Percentiles rank a stretch among this genome's conserved stretches.
Evolutionary conservation across 2,113 vertebrate genomes (phyloP).

Genomic region (Prochilodus magdalenae): DNA sequence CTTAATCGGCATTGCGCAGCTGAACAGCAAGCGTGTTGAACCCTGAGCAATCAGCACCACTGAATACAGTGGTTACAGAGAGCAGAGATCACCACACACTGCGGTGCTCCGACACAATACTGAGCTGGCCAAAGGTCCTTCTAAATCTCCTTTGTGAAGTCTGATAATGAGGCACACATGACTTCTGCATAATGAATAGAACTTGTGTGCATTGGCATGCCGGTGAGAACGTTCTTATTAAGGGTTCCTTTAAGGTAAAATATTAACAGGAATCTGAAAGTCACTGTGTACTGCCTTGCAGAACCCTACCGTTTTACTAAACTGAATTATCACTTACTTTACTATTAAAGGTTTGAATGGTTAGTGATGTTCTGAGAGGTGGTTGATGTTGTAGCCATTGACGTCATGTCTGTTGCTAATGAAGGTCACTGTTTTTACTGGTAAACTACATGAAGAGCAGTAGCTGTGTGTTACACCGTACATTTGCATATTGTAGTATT

Average conservation of each 20-base stretch:
- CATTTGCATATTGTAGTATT: too few relatives aligned
- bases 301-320: too few relatives aligned
- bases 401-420: too few relatives aligned
- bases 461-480: too few relatives aligned
- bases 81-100: background rate
- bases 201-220: background rate
- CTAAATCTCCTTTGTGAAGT: background rate
- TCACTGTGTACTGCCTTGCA: too few relatives aligned
- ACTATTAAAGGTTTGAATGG: too few relatives aligned
- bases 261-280: background rate
- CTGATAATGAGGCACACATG: background rate
- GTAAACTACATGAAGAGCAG: too few relatives aligned
- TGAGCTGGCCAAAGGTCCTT: background rate
- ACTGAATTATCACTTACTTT: too few relatives aligned
- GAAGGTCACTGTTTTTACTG: too few relatives aligned
- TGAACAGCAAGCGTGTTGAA: background rate
- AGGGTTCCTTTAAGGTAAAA: background rate
- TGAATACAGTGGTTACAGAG: background rate
- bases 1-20: constrained; percentile 24
- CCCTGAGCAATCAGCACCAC: background rate
- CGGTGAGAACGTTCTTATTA: background rate
- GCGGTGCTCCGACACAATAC: background rate
- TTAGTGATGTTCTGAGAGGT: too few relatives aligned
- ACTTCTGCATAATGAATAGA: background rate
- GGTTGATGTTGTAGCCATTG: too few relatives aligned